Evolutionary conservation across 1,140 invertebrate species (phyloP).

Genomic region (Rhysida immarginata): DNA sequence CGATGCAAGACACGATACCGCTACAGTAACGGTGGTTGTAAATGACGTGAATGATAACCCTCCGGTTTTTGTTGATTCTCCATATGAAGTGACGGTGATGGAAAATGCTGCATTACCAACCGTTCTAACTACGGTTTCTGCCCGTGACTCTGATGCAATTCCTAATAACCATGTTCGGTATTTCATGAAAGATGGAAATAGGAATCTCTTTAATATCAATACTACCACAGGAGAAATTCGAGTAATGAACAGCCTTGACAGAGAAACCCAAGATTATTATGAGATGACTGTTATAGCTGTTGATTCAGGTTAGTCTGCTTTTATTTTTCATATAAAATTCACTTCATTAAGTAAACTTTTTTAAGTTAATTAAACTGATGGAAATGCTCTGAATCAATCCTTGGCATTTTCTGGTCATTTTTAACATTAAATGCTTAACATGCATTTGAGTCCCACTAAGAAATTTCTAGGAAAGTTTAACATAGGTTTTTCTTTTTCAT

Average conservation of each 20-base stretch:
- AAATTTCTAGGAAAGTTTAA: no score
- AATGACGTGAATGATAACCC: constrained; percentile 90
- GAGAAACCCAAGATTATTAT: constrained; percentile 66
- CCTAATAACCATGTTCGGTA: constrained; percentile 74
- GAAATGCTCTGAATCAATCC: no score
- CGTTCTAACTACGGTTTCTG: constrained; percentile 50
- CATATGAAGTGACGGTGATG: constrained; percentile 80
- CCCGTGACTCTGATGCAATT: constrained; percentile 77
- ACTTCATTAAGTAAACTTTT: no score
- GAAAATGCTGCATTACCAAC: constrained; percentile 59
- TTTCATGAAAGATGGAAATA: constrained; percentile 79
- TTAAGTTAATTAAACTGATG: no score
- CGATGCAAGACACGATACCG: constrained; percentile 45
- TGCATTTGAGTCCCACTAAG: no score
- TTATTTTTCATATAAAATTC: no score
- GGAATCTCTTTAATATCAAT: constrained; percentile 64
- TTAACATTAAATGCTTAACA: no score
- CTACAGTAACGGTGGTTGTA: constrained; percentile 45
- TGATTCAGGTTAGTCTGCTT: constrained; percentile 69
- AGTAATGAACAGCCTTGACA: constrained; percentile 58
- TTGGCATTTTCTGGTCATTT: no score
- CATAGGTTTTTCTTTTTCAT: no score
- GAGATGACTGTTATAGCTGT: constrained; percentile 70
- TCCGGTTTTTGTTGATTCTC: constrained; percentile 77
- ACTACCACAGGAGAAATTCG: constrained; percentile 74